Evolutionary conservation across 2,888 invertebrate species (phyloP).

Genomic region (Acrobasis consociella): DNA sequence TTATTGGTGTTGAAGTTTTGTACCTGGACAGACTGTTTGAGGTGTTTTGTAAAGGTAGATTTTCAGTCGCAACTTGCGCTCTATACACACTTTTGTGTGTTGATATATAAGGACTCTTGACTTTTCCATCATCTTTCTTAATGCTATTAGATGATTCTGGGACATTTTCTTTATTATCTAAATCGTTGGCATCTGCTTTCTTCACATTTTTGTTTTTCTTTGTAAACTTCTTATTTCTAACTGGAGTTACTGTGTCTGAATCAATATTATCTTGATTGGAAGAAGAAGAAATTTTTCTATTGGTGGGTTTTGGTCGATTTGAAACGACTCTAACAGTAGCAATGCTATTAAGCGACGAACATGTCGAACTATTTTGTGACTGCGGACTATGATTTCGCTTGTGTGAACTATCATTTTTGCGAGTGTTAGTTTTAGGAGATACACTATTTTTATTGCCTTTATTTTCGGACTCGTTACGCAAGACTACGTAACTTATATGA

Average conservation of each 20-base stretch:
- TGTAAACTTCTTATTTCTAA: constrained; percentile 48
- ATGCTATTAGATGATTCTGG: constrained; percentile 49
- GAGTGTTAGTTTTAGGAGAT: constrained; percentile 34
- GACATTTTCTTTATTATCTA: constrained; percentile 61
- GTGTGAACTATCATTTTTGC: constrained; percentile 34
- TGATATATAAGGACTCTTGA: constrained; percentile 42
- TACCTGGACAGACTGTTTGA: constrained; percentile 40
- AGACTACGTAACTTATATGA: constrained; percentile 53
- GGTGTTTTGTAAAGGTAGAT: constrained; percentile 37
- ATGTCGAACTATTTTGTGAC: constrained; percentile 62
- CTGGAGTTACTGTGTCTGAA: constrained; percentile 45
- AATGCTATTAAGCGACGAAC: constrained; percentile 65
- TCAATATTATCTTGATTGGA: constrained; percentile 48
- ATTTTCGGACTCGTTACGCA: constrained; percentile 52
- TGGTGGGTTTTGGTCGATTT: constrained; percentile 39
- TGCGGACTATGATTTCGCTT: constrained; percentile 43
- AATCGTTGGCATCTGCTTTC: constrained; percentile 40
- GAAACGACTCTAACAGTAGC: constrained; percentile 58
- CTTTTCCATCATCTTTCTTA: constrained; percentile 38
- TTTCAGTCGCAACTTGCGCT: constrained; percentile 49
- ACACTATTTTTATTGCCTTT: constrained; percentile 41
- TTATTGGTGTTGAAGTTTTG: constrained; percentile 41
- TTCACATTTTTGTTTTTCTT: constrained; percentile 48
- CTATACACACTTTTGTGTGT: constrained; percentile 51
- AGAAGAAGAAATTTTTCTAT: constrained; percentile 45